Conservation (phyloP, 2,113 vertebrate genomes). For the Crotalus tigris region DNA sequence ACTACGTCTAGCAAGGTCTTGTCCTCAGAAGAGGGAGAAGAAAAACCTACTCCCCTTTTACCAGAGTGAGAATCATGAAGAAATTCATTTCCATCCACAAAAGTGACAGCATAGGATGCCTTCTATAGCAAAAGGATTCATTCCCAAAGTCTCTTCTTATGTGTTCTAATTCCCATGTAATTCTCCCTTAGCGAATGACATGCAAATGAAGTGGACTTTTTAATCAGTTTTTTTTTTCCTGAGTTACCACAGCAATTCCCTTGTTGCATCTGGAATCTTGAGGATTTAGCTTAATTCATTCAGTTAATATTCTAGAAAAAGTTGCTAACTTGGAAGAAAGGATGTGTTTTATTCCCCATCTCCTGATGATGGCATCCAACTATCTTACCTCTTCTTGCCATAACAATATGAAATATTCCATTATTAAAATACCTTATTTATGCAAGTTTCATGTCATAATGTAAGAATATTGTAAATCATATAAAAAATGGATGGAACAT, state of each 20-base stretch:
- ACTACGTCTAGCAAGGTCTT: neutral
- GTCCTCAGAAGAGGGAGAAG: neutral
- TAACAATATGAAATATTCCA: neutral
- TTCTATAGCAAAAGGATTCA: neutral
- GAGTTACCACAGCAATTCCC: constrained; percentile 35
- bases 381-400: neutral
- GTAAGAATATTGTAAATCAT: neutral
- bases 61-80: neutral
- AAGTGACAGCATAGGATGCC: neutral
- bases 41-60: neutral
- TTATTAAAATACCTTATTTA: neutral
- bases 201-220: neutral
- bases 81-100: neutral
- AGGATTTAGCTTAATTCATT: neutral
- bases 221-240: neutral
- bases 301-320: neutral
- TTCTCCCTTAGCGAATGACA: neutral
- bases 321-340: too few relatives aligned
- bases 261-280: constrained; percentile 6
- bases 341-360: too few relatives aligned
- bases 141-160: neutral
- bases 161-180: neutral
- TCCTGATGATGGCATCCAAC: neutral
- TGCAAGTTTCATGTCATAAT: constrained; percentile 3
- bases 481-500: neutral